These are phyloP conservation scores for Anguilla anguilla DNA, from an alignment of 2,797 vertebrate genomes.

Conservation along the genomic window DNA sequence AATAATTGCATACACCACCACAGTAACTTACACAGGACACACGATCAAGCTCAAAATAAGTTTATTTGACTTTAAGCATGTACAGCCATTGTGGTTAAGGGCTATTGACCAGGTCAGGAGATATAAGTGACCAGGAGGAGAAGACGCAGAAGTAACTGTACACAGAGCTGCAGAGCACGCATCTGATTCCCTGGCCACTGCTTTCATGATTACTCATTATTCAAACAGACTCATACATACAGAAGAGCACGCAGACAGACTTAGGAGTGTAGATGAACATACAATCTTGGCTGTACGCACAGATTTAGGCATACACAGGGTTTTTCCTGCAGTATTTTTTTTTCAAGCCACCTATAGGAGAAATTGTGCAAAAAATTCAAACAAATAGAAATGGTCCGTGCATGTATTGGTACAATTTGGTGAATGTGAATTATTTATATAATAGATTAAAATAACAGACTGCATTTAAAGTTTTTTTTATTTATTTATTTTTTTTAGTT, in stretches of 20 bases:
- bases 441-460: too few relatives aligned
- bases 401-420: too few relatives aligned
- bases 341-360: too few relatives aligned
- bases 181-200: conserved; percentile 47
- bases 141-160: conserved; percentile 72
- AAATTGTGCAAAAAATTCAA: too few relatives aligned
- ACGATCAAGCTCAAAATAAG: conserved; percentile 62
- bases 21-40: conserved; percentile 21
- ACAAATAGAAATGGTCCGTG: too few relatives aligned
- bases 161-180: conserved; percentile 66
- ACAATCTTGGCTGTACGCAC: conserved; percentile 41
- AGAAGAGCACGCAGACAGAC: conserved; percentile 36
- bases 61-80: conserved; percentile 76
- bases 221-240: conserved; percentile 38
- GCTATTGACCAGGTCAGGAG: conserved; percentile 67
- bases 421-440: too few relatives aligned
- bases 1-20: not conserved
- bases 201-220: conserved; percentile 29
- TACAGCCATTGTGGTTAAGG: conserved; percentile 77
- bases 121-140: conserved; percentile 62
- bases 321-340: too few relatives aligned
- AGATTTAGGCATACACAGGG: not conserved
- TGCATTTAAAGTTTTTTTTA: too few relatives aligned
- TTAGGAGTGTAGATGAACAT: conserved; percentile 35
- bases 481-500: too few relatives aligned